A percentile compares a stretch with the other conserved stretches of the same genome.
phyloP scores from a whole-genome alignment of 2,113 vertebrate species.

The Crotalus viridis region DNA sequence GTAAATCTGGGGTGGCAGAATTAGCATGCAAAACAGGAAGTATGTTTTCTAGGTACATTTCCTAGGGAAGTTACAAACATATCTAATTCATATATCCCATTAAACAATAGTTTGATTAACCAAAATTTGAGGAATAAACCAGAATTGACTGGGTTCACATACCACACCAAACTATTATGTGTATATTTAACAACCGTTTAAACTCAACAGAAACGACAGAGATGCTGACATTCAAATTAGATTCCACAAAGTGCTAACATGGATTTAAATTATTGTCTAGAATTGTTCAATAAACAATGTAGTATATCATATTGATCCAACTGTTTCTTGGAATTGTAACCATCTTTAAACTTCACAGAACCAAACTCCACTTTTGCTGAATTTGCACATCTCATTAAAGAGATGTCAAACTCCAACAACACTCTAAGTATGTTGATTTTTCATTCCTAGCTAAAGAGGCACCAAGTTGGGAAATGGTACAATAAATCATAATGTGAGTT shows the following conservation, averaged over 20 bases:
- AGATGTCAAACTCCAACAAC: neutral
- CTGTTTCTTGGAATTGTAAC: neutral
- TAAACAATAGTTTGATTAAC: neutral
- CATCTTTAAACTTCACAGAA: neutral
- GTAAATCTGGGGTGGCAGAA: neutral
- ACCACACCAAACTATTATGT: neutral
- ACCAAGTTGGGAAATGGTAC: neutral
- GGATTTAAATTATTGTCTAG: neutral
- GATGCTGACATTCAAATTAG: neutral
- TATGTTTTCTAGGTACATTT: neutral
- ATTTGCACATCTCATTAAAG: neutral
- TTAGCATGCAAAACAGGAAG: neutral
- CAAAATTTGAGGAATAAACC: neutral
- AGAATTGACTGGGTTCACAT: neutral
- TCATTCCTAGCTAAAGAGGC: neutral
- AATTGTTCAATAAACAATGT: neutral
- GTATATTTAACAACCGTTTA: neutral
- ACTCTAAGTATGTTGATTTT: neutral
- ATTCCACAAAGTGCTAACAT: neutral
- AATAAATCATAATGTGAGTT: neutral
- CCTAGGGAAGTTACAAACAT: neutral
- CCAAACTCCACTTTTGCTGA: neutral
- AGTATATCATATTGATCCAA: neutral
- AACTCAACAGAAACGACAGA: neutral
- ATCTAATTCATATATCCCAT: neutral